Evolutionary conservation across 1,140 invertebrate species (phyloP), one percentile per base, ranked within the genome.

Genomic region (Apis dorsata): DNA sequence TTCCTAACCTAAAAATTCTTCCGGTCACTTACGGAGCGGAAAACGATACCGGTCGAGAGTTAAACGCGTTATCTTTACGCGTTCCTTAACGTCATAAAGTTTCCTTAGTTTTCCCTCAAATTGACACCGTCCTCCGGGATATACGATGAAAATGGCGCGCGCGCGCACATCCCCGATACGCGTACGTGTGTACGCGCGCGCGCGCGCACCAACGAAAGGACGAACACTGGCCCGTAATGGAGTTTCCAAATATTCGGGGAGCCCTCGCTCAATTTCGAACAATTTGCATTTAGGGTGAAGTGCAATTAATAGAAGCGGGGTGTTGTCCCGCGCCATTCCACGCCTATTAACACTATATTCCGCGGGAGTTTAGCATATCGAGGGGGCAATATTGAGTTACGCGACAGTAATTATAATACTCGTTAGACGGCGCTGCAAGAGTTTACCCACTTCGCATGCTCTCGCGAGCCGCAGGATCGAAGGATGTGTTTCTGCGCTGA

Each of bases 271-370:
- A 93, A 94, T 94, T 94, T 93, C 91, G 91, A 93, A 94, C 93
- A 93, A 94, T 94, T 94, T 94, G 92, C 93, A 94, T 94, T 94
- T 93, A 93, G 92, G 93, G 93, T 93, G 92, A 93, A 94, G 92
- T 93, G 93, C 93, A 94, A 94, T 94, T 94, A 94, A 94, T 94
- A 93, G 93, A 91, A 93, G 93, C 93, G 92, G 92, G 92, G 90
- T 93, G 92, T 93, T 93, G 92, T 92, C 88, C 89, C 90, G 88
- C 88, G 86, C 92, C 92, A 93, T 93, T 93, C 93, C 92, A 90
- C 90, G 90, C 91, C 93, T 94, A 94, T 94, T 93, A 94, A 93
- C 92, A 92, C 93, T 93, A 93, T 93, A 93, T 93, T 93, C 92
- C 92, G 91, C 88, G 80, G 87, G 90, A 92, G 92, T 92, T 93